phyloP scores from a whole-genome alignment of 2,888 invertebrate genomes.

The Branchipolynoe longqiensis region DNA sequence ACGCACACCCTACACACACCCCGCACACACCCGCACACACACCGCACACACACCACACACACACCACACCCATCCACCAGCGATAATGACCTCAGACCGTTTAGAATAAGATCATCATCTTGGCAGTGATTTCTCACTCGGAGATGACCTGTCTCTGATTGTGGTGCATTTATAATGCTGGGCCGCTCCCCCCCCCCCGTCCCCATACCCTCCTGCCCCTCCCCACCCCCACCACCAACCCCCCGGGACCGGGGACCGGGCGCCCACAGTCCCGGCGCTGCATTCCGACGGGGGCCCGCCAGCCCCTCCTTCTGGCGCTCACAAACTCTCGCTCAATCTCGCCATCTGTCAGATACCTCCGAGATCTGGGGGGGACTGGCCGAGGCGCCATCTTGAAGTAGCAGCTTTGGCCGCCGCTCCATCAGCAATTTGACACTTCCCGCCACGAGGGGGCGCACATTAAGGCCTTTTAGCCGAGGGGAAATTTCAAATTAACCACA shows the following conservation, averaged over 20 bases:
- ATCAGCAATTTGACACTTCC: constrained; percentile 43
- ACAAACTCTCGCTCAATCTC: background rate
- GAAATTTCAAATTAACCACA: constrained; percentile 42
- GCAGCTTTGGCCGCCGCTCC: constrained; percentile 5
- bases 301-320: constrained; percentile 30
- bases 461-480: constrained; percentile 14
- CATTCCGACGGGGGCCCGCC: constrained; percentile 22
- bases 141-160: constrained; percentile 5
- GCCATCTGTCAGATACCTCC: constrained; percentile 35
- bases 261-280: background rate
- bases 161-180: background rate
- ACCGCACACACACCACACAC: background rate
- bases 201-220: too few relatives aligned
- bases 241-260: too few relatives aligned
- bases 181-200: too few relatives aligned
- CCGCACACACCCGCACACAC: too few relatives aligned
- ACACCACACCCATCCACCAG: too few relatives aligned
- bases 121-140: background rate
- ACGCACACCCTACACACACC: background rate
- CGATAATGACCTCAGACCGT: constrained; percentile 36
- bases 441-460: constrained; percentile 6
- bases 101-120: constrained; percentile 41
- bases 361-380: background rate
- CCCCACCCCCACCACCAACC: too few relatives aligned
- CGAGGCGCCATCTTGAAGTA: constrained; percentile 46